Conservation (phyloP, 2,113 vertebrate genomes). For the Empidonax alnorum region DNA sequence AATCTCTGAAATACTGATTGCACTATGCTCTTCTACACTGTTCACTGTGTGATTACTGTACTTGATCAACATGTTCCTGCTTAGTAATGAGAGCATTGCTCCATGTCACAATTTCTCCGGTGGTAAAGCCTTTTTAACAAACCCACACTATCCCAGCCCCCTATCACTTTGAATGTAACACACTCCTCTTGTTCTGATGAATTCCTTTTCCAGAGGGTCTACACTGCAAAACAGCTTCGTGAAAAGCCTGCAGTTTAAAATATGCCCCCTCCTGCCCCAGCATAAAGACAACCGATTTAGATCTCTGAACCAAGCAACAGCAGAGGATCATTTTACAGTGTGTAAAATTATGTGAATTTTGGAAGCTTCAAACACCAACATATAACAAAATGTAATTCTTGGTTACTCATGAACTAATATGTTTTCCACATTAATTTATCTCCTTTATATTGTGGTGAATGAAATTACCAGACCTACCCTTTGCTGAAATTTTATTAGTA, state of each 20-base stretch:
- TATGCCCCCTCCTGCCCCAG: rapidly evolving
- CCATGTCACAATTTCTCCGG: not conserved
- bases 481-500: not conserved
- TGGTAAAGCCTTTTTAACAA: not conserved
- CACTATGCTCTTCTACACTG: not conserved
- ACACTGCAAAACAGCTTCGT: not conserved
- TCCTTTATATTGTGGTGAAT: not conserved
- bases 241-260: not conserved
- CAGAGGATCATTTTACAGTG: not conserved
- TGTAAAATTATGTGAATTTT: not conserved
- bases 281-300: not conserved
- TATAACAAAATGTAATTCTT: not conserved
- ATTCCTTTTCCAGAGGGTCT: not conserved
- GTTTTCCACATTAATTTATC: not conserved
- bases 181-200: not conserved
- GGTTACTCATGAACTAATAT: not conserved
- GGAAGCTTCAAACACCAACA: not conserved
- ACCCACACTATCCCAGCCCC: not conserved
- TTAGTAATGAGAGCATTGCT: not conserved
- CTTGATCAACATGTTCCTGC: not conserved
- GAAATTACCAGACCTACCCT: not conserved
- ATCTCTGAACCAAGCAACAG: not conserved
- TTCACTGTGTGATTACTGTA: not conserved
- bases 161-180: not conserved
- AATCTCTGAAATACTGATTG: not conserved